phyloP scores from a whole-genome alignment of 64 coral and sea anemone genomes.

The Porites lutea region DNA sequence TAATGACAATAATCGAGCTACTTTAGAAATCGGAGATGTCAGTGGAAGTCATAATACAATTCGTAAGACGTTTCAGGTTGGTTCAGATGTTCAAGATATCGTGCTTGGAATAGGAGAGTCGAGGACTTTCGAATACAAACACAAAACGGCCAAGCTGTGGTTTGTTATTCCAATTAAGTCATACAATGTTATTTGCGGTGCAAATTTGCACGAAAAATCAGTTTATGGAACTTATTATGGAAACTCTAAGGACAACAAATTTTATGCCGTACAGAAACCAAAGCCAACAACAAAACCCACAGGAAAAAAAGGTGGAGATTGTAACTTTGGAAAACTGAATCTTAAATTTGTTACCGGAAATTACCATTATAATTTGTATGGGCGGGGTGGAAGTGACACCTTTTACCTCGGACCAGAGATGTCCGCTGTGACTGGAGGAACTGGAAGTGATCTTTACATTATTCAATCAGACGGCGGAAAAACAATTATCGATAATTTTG shows the following conservation, averaged over 20 bases:
- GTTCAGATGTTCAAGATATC: conserved; percentile 32
- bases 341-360: conserved; percentile 32
- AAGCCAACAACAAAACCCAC: background rate
- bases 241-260: conserved; percentile 55
- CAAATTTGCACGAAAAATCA: background rate
- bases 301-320: background rate
- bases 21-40: conserved; percentile 45
- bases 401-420: conserved; percentile 72
- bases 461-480: conserved; percentile 70
- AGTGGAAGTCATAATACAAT: conserved; percentile 35
- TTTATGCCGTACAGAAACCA: conserved; percentile 52
- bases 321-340: conserved; percentile 27
- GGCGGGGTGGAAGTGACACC: conserved; percentile 58
- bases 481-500: conserved; percentile 73
- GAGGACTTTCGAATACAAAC: conserved; percentile 29
- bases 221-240: conserved; percentile 63
- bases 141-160: conserved; percentile 46
- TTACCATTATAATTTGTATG: conserved; percentile 69
- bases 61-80: conserved; percentile 24
- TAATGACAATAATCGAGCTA: conserved; percentile 22
- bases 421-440: conserved; percentile 40
- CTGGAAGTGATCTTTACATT: conserved; percentile 66
- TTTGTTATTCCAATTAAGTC: conserved; percentile 65
- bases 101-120: conserved; percentile 68
- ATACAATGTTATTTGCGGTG: conserved; percentile 35